Percentiles rank a stretch among this genome's conserved stretches.
phyloP scores from a whole-genome alignment of 2,113 vertebrate genomes.

The Phocoena sinus region DNA sequence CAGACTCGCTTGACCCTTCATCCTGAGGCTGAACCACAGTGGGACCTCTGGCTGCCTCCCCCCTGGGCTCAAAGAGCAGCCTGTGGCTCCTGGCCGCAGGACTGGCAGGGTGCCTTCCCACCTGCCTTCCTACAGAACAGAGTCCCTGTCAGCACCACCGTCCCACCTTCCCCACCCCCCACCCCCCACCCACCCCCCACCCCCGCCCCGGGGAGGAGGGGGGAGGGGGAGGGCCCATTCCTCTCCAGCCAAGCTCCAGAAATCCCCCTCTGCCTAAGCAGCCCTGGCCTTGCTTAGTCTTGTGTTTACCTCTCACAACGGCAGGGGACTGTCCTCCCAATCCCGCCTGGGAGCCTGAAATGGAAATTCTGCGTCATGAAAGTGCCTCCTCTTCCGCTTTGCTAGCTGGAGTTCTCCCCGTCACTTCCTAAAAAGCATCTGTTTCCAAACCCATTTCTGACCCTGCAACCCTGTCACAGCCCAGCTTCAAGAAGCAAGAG shows the following conservation, averaged over 20 bases:
- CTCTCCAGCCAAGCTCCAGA: background rate
- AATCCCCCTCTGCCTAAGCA: background rate
- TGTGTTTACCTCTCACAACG: background rate
- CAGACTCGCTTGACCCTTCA: background rate
- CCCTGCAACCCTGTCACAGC: background rate
- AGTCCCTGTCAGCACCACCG: background rate
- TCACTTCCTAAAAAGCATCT: slow-evolving; percentile 1
- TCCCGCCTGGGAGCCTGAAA: background rate
- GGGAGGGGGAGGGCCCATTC: background rate
- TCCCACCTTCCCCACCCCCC: too few relatives aligned
- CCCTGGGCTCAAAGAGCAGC: background rate
- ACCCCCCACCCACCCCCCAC: too few relatives aligned
- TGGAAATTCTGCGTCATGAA: background rate
- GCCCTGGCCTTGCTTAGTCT: background rate
- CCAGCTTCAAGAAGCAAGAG: background rate
- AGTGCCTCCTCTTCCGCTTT: background rate
- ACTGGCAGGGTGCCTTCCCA: background rate
- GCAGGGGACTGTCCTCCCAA: background rate
- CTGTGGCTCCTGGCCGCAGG: background rate
- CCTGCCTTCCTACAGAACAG: background rate
- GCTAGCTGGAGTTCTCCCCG: background rate
- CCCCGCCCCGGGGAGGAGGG: fast-evolving
- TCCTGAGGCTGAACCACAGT: background rate
- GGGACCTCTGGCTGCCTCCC: background rate
- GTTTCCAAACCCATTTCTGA: background rate